phyloP scores from a whole-genome alignment of 2,113 vertebrate genomes.

The Xyrauchen texanus region DNA sequence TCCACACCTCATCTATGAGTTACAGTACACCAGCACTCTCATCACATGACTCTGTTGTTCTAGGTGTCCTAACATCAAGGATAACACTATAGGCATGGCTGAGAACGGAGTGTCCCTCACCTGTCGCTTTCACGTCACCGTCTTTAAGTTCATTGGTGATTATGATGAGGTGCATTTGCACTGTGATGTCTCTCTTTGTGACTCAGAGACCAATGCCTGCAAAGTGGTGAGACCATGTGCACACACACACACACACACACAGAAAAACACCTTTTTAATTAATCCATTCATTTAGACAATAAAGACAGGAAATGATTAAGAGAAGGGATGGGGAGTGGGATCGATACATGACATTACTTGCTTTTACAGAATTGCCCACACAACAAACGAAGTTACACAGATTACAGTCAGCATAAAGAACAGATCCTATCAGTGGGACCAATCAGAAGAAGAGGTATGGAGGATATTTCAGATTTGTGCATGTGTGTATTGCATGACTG shows the following conservation, averaged over 20 bases:
- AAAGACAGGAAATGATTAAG: not conserved
- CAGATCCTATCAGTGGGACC: conserved; percentile 93
- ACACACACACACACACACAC: conserved; percentile 14
- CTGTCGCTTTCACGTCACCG: conserved; percentile 96
- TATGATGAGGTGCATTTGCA: conserved; percentile 98
- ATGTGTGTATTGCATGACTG: not conserved
- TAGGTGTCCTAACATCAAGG: conserved; percentile 96
- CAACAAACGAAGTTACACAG: conserved; percentile 82
- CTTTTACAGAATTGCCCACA: conserved; percentile 87
- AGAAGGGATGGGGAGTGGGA: no score
- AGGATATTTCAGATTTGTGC: conserved; percentile 7
- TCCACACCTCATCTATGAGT: no score
- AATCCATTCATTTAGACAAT: not conserved
- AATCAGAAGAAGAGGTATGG: conserved; percentile 87
- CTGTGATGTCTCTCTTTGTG: conserved; percentile 91
- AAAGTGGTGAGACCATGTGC: conserved; percentile 85
- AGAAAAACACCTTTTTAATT: not conserved
- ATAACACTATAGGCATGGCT: conserved; percentile 96
- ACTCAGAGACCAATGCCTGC: conserved; percentile 89
- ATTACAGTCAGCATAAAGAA: conserved; percentile 82
- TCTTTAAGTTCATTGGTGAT: conserved; percentile 98
- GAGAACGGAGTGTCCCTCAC: conserved; percentile 94
- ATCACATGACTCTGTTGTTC: not conserved
- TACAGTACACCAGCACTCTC: not conserved
- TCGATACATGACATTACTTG: not conserved